Evolutionary conservation across 1,140 invertebrate species (phyloP).

Genomic region (Drosophila erecta): DNA sequence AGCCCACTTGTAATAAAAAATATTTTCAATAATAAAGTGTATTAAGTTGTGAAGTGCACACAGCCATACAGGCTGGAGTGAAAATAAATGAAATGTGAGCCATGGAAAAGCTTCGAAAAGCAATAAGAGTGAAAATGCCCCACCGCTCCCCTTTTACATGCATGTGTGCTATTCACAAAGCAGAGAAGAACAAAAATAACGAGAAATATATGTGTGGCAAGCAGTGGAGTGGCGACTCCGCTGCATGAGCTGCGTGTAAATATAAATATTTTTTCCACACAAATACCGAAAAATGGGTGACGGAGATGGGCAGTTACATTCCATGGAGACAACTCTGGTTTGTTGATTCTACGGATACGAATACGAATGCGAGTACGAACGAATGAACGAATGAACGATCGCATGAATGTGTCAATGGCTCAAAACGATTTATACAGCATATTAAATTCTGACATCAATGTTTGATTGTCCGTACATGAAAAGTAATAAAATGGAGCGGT

Average conservation of each 20-base stretch:
- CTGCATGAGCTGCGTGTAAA: conserved; percentile 68
- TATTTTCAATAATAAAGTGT: conserved; percentile 84
- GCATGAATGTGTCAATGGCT: conserved; percentile 82
- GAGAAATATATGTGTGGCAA: conserved; percentile 20
- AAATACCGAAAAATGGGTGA: conserved; percentile 21
- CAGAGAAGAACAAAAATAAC: conserved; percentile 48
- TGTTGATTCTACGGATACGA: conserved; percentile 64
- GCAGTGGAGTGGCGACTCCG: conserved; percentile 12
- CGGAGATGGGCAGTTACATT: conserved; percentile 16
- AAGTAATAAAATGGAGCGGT: conserved; percentile 33
- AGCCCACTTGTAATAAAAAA: conserved; percentile 79
- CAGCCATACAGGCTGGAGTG: conserved; percentile 40
- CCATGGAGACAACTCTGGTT: conserved; percentile 48
- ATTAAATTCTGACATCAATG: conserved; percentile 83
- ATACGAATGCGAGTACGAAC: conserved; percentile 44
- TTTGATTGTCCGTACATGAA: conserved; percentile 66
- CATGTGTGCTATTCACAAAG: conserved; percentile 40
- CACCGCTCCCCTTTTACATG: conserved; percentile 3
- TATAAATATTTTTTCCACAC: conserved; percentile 72
- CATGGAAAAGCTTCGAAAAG: conserved; percentile 78
- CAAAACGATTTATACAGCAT: conserved; percentile 83
- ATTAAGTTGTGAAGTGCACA: conserved; percentile 81
- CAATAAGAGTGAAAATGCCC: conserved; percentile 72
- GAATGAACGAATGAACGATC: conserved; percentile 49
- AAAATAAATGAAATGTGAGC: conserved; percentile 83